Conservation (phyloP, 2,113 vertebrate genomes). For the Sceloporus tristichus region DNA sequence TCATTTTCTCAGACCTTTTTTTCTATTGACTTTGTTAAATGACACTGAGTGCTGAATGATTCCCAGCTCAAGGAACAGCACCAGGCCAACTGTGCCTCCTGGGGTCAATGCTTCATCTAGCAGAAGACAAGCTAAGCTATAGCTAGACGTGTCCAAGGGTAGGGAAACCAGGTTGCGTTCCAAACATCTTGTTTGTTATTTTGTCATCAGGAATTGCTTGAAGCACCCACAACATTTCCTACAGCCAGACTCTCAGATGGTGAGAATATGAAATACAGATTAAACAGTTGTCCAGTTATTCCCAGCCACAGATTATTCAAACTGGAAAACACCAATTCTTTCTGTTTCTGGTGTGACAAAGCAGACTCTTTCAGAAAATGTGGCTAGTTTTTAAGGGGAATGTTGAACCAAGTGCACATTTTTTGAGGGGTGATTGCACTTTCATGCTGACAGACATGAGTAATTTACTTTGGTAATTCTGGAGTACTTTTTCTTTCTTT, state of each 20-base stretch:
- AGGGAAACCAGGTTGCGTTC: slow-evolving; percentile 54
- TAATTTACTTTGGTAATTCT: not conserved
- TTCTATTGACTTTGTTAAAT: slow-evolving; percentile 43
- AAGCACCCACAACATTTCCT: slow-evolving; percentile 47
- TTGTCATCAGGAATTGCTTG: slow-evolving; percentile 30
- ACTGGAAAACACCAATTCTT: fast-evolving
- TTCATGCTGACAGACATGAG: not conserved
- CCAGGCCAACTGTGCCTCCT: slow-evolving; percentile 36
- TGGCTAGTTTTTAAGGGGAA: not conserved
- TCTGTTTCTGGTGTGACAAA: fast-evolving
- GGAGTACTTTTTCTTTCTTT: not conserved
- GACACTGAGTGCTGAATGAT: slow-evolving; percentile 28
- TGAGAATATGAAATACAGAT: slow-evolving; percentile 23
- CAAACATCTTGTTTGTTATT: slow-evolving; percentile 51
- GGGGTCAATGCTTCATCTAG: slow-evolving; percentile 67
- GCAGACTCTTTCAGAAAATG: not conserved
- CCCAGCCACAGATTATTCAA: not conserved
- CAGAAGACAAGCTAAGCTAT: slow-evolving; percentile 65
- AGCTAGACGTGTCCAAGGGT: slow-evolving; percentile 54
- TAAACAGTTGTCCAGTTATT: slow-evolving; percentile 33
- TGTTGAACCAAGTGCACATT: not conserved
- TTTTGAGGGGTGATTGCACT: not conserved
- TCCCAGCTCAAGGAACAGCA: slow-evolving; percentile 36
- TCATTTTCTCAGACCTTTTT: not conserved
- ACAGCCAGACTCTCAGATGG: slow-evolving; percentile 5